phyloP scores from a whole-genome alignment of 2,113 vertebrate species.

The Paramisgurnus dabryanus region DNA sequence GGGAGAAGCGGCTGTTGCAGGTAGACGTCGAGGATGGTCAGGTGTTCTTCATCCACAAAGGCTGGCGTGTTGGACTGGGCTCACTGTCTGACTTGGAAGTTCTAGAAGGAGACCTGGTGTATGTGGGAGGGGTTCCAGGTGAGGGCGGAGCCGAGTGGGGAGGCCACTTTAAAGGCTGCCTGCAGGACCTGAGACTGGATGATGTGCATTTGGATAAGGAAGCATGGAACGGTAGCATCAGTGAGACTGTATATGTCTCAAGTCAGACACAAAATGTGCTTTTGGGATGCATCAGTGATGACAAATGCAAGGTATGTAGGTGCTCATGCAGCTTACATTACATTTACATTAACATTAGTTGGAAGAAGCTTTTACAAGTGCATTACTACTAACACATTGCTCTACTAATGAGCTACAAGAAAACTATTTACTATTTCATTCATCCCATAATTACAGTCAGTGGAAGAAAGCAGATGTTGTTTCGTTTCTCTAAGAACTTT shows the following conservation, averaged over 20 bases:
- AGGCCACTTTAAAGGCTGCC: constrained; percentile 87
- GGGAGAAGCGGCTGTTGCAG: constrained; percentile 75
- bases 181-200: constrained; percentile 87
- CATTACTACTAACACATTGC: no score
- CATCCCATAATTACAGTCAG: not conserved
- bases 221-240: constrained; percentile 47
- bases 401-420: no score
- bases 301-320: constrained; percentile 78
- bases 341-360: no score
- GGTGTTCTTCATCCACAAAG: constrained; percentile 63
- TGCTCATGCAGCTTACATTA: not conserved
- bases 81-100: constrained; percentile 64
- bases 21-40: constrained; percentile 70
- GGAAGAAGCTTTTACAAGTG: no score
- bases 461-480: not conserved
- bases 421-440: no score
- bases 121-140: constrained; percentile 77
- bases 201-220: constrained; percentile 67
- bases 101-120: constrained; percentile 64
- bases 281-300: constrained; percentile 83
- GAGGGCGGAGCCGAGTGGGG: constrained; percentile 72
- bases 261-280: constrained; percentile 69
- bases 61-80: constrained; percentile 67
- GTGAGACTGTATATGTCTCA: constrained; percentile 55
- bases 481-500: not conserved